These are phyloP conservation scores for Triops longicaudatus DNA, from an alignment of 1,140 invertebrate genomes.

Conservation along the genomic window DNA sequence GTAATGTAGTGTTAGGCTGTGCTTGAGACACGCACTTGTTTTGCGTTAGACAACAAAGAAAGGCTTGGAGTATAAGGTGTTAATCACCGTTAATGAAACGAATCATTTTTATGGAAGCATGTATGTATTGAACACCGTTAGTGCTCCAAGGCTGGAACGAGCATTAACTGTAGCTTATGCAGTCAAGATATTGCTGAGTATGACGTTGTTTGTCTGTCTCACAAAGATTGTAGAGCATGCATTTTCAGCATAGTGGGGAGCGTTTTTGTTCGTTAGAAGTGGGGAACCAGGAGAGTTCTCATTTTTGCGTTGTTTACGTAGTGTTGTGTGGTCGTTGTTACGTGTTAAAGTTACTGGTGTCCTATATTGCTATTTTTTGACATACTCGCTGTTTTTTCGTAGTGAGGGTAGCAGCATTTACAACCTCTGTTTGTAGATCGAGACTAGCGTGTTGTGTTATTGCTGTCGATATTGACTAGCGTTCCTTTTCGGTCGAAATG, in stretches of 20 bases:
- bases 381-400: not conserved
- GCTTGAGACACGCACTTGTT: not conserved
- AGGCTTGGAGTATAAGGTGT: not conserved
- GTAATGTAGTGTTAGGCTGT: too few species aligned
- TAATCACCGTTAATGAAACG: not conserved
- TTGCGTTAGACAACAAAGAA: not conserved
- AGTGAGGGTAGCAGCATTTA: too few species aligned
- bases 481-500: too few species aligned
- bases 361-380: not conserved
- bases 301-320: not conserved
- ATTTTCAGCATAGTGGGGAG: not conserved
- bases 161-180: not conserved
- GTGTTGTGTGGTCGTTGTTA: not conserved
- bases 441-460: too few species aligned
- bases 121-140: not conserved
- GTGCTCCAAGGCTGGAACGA: not conserved
- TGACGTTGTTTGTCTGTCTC: too few species aligned
- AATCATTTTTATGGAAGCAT: not conserved
- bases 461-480: too few species aligned
- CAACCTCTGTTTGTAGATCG: too few species aligned
- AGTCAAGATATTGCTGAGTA: not conserved
- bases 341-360: not conserved
- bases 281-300: not conserved
- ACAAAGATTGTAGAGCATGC: not conserved
- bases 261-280: not conserved